Base-by-base conservation (phyloP, 1,140 invertebrate species). In the Chlorops oryzae region DNA sequence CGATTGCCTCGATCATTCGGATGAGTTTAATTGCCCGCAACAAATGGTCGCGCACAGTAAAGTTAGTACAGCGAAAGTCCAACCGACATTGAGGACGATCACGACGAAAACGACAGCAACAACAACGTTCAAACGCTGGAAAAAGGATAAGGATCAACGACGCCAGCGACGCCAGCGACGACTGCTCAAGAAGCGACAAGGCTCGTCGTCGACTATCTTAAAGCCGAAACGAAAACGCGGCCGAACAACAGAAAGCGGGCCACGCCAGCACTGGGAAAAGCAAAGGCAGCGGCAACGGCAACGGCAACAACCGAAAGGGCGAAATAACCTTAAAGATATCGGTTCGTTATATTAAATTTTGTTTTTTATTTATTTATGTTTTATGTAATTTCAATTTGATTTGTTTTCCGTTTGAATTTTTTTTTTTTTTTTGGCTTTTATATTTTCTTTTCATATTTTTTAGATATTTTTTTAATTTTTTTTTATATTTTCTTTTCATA, bases 1-100 rank as follows among this genome's bases (percentile, higher is more conserved):
- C 58, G 82, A 88, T 67, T 90, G 86, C 75, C 68, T 64, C 55
- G 85, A 89, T 70, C 73, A 77, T 61, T 85, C 81, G 46, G 86
- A 88, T 71, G 85, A 88, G 72, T 77, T 78, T 58, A 78, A 80
- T 70, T 87, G 85, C 70, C 54, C 61, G 61, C 10, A 27, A 52
- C 13, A 42, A 40, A 22, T 39, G 17, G 5, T 12, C 28, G n/a
- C n/a, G n/a, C n/a, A 18, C 50, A 41, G 46, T 15, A 15, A n/a
- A 9, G 27, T n/a, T 32, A 13, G 27, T 32, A 9, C 27, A 32
- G n/a, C 27, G 27, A 32, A 32, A 32, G 27, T 7, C n/a, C 7
- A 13, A 9, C 27, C 27, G 27, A 32, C n/a, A 13, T n/a, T n/a
- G n/a, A n/a, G n/a, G n/a, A n/a, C n/a, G n/a, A n/a, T n/a, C n/a